A percentile compares a stretch with the other conserved stretches of the same genome.
phyloP scores from a whole-genome alignment of 2,797 vertebrate genomes.

The Astyanax mexicanus region DNA sequence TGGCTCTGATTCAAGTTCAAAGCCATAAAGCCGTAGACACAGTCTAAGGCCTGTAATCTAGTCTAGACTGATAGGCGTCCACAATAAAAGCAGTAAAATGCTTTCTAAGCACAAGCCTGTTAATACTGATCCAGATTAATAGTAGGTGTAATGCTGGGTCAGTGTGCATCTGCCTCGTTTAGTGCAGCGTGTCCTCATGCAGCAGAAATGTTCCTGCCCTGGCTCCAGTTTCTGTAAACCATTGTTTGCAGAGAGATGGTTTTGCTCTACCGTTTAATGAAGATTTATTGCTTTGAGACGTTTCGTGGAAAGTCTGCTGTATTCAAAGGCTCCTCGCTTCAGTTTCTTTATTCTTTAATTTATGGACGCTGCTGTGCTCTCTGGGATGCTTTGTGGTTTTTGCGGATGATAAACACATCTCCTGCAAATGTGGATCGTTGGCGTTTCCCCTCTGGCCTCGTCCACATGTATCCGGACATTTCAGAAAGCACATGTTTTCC shows the following conservation, averaged over 20 bases:
- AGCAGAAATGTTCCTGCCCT: not conserved
- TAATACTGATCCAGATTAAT: not conserved
- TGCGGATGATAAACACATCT: not conserved
- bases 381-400: not conserved
- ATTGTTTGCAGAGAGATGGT: constrained; percentile 1
- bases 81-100: not conserved
- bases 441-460: not conserved
- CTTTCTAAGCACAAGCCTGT: not conserved
- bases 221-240: not conserved
- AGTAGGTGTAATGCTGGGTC: not conserved
- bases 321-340: not conserved
- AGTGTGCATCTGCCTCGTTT: not conserved
- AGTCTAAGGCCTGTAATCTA: too few species aligned
- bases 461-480: not conserved
- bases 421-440: not conserved
- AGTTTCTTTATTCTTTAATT: not conserved
- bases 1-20: too few species aligned
- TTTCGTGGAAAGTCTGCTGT: not conserved
- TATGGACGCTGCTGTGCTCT: not conserved
- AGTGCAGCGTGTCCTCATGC: too few species aligned
- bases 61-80: too few species aligned
- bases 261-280: not conserved
- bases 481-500: not conserved
- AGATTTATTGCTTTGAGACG: not conserved
- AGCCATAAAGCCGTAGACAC: too few species aligned